Evolutionary conservation across 2,888 invertebrate genomes (phyloP).

Genomic region (Latheticus oryzae): DNA sequence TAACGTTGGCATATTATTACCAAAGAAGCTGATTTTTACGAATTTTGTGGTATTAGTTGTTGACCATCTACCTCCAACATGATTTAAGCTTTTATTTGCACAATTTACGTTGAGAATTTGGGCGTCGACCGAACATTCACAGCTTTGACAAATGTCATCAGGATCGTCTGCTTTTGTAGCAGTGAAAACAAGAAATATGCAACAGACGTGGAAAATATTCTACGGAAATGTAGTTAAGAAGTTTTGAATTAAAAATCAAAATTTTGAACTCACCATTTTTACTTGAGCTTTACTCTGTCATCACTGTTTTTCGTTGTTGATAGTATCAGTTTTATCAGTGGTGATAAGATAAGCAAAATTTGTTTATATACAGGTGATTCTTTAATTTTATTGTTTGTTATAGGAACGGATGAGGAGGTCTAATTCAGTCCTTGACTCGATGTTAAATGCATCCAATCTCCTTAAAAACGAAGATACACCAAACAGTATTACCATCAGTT

Average conservation of each 20-base stretch:
- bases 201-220: too few relatives aligned
- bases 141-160: slow-evolving; percentile 14
- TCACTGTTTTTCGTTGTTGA: slow-evolving; percentile 4
- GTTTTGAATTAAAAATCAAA: too few relatives aligned
- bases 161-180: neutral
- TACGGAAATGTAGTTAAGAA: too few relatives aligned
- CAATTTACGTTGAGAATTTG: slow-evolving; percentile 29
- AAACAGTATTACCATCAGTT: slow-evolving; percentile 49
- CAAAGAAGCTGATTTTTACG: slow-evolving; percentile 67
- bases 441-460: slow-evolving; percentile 67
- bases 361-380: neutral
- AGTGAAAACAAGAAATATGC: too few relatives aligned
- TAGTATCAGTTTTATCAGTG: too few relatives aligned
- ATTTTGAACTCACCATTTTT: slow-evolving; percentile 10
- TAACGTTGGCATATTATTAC: slow-evolving; percentile 67
- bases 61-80: slow-evolving; percentile 59
- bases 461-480: slow-evolving; percentile 42
- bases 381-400: slow-evolving; percentile 55
- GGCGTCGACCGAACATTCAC: slow-evolving; percentile 7
- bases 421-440: slow-evolving; percentile 70
- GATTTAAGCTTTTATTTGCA: slow-evolving; percentile 27
- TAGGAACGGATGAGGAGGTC: slow-evolving; percentile 73
- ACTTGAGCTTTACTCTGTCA: too few relatives aligned
- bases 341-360: too few relatives aligned
- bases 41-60: slow-evolving; percentile 59